A percentile compares a stretch with the other conserved stretches of the same genome.
Evolutionary conservation across 2,888 invertebrate genomes (phyloP).

Genomic region (Fragum whitleyi): DNA sequence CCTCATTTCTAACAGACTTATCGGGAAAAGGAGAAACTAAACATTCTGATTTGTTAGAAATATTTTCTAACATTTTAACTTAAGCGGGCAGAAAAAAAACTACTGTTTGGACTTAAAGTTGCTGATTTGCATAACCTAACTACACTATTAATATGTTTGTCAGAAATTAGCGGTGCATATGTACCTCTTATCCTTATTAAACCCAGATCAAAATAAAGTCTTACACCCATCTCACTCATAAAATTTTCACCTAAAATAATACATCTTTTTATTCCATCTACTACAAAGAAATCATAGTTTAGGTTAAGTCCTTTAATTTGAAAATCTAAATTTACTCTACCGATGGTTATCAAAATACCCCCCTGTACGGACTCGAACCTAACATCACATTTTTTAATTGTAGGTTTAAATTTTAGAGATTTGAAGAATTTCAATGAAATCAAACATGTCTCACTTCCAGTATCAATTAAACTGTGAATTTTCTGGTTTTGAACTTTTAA

Average conservation of each 20-base stretch:
- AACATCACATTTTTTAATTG: neutral
- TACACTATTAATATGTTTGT: slow-evolving; percentile 29
- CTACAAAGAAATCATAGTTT: slow-evolving; percentile 13
- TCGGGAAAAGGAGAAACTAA: neutral
- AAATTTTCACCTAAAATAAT: slow-evolving; percentile 21
- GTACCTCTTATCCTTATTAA: slow-evolving; percentile 21
- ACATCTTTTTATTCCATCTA: slow-evolving; percentile 10
- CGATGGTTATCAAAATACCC: slow-evolving; percentile 1
- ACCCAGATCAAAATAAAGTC: slow-evolving; percentile 37
- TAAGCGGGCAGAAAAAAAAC: neutral
- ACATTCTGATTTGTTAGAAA: neutral
- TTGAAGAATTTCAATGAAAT: neutral
- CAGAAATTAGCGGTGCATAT: slow-evolving; percentile 28
- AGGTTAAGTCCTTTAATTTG: slow-evolving; percentile 1
- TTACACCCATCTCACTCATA: neutral
- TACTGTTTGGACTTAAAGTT: slow-evolving; percentile 19
- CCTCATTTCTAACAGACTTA: slow-evolving; percentile 6
- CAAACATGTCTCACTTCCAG: slow-evolving; percentile 3
- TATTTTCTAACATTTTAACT: neutral
- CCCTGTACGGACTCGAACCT: slow-evolving; percentile 11
- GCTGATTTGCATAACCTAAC: neutral
- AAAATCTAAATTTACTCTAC: slow-evolving; percentile 13
- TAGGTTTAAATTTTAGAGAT: slow-evolving; percentile 13
- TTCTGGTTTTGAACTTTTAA: slow-evolving; percentile 27
- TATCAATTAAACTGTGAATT: slow-evolving; percentile 8